Evolutionary conservation across 2,113 vertebrate species (phyloP).

Genomic region (Monopterus albus): DNA sequence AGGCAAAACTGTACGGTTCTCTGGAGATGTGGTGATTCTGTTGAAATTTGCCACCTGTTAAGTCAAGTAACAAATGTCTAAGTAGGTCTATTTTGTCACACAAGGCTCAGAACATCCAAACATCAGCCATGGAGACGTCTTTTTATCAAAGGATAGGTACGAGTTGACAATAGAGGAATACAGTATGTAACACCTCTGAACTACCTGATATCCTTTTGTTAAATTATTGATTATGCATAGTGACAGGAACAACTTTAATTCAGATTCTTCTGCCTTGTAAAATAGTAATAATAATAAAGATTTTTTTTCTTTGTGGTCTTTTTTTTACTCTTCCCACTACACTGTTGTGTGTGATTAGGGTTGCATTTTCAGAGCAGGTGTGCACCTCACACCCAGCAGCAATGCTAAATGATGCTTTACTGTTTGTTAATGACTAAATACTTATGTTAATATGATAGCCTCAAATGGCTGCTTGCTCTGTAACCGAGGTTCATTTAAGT

Average conservation of each 20-base stretch:
- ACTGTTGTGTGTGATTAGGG: background rate
- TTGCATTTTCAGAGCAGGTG: constrained; percentile 30
- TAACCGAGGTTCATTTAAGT: background rate
- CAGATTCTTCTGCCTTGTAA: too few relatives aligned
- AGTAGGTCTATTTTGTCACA: background rate
- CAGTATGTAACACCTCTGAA: too few relatives aligned
- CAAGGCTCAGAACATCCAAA: background rate
- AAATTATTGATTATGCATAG: too few relatives aligned
- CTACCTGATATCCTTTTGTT: too few relatives aligned
- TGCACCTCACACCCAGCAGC: constrained; percentile 14
- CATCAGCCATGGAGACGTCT: too few relatives aligned
- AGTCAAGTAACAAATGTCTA: constrained; percentile 6
- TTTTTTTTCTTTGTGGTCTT: background rate
- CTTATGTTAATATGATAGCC: constrained; percentile 17
- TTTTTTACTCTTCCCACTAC: background rate
- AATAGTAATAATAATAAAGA: too few relatives aligned
- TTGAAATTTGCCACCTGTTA: constrained; percentile 35
- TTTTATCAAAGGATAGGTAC: too few relatives aligned
- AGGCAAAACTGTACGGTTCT: constrained; percentile 28
- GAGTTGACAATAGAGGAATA: too few relatives aligned
- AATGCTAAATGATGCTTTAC: constrained; percentile 24
- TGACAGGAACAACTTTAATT: too few relatives aligned
- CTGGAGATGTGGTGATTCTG: background rate
- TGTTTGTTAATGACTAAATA: constrained; percentile 56
- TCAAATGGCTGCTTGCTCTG: constrained; percentile 11